phyloP scores from a whole-genome alignment of 2,797 vertebrate species.

The Aeoliscus strigatus region DNA sequence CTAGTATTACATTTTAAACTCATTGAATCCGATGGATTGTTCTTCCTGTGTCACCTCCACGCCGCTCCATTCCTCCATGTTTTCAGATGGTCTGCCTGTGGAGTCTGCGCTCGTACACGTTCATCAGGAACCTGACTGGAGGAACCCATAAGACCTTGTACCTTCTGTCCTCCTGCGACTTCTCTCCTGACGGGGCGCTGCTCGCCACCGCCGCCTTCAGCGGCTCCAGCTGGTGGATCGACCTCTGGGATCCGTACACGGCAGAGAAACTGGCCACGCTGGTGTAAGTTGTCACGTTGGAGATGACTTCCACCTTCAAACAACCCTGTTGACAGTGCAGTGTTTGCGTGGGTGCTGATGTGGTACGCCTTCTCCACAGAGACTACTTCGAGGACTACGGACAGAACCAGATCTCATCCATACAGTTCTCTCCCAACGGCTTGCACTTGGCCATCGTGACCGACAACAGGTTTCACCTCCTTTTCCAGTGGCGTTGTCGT shows the following conservation, averaged over 20 bases:
- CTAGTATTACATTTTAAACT: no score
- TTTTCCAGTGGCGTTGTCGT: no score
- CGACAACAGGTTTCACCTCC: constrained; percentile 80
- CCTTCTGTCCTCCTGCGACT: constrained; percentile 90
- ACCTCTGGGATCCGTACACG: constrained; percentile 97
- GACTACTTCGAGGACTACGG: constrained; percentile 69
- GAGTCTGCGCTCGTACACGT: constrained; percentile 89
- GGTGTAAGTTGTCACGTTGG: constrained; percentile 76
- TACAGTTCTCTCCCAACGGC: constrained; percentile 89
- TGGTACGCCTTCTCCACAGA: constrained; percentile 28
- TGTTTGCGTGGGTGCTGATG: no score
- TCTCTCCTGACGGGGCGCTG: constrained; percentile 90
- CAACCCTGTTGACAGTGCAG: no score
- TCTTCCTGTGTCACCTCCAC: no score
- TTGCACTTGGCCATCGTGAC: constrained; percentile 87
- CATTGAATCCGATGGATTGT: no score
- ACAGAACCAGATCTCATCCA: constrained; percentile 81
- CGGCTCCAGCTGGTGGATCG: constrained; percentile 79
- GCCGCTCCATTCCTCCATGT: background rate
- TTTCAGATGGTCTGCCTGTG: constrained; percentile 86
- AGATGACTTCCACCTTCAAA: no score
- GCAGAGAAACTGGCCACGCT: constrained; percentile 86
- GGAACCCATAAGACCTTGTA: constrained; percentile 76
- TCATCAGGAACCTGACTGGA: constrained; percentile 85
- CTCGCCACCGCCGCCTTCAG: constrained; percentile 88